Conservation (phyloP, 1,140 invertebrate species). For the Melipona quadrifasciata region DNA sequence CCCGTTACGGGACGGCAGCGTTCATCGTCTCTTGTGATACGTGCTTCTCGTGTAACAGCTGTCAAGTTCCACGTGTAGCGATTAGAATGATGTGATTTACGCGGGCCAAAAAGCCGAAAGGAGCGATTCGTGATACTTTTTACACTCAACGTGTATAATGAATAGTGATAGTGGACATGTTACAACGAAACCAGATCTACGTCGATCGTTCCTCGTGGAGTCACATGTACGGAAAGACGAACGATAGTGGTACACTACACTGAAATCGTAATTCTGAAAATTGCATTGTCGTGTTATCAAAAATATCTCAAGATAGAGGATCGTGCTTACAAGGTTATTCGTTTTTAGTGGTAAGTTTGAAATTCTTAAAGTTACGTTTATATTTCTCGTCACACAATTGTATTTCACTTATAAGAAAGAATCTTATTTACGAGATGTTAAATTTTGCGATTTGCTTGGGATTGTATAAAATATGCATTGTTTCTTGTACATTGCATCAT, state of each 20-base stretch:
- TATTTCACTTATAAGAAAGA: background rate
- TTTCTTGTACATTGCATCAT: background rate
- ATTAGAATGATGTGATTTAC: background rate
- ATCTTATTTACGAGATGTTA: background rate
- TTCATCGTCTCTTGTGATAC: background rate
- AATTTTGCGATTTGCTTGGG: background rate
- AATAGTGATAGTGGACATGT: background rate
- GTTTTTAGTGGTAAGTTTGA: background rate
- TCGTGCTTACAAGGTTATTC: background rate
- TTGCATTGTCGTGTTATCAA: background rate
- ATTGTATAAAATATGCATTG: background rate
- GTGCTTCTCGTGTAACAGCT: background rate
- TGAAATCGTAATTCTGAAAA: background rate
- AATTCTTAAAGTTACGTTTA: background rate
- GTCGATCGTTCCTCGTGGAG: background rate
- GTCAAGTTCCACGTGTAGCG: background rate
- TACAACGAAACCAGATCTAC: accelerated
- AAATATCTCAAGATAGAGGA: accelerated
- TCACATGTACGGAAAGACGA: background rate
- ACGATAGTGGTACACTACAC: background rate
- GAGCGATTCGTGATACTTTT: background rate
- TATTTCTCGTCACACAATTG: background rate
- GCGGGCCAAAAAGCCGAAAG: too few relatives aligned
- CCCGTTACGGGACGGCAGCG: background rate
- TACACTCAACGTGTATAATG: too few relatives aligned